Evolutionary conservation across 2,797 vertebrate species (phyloP).

Genomic region (Bothrops alternatus): DNA sequence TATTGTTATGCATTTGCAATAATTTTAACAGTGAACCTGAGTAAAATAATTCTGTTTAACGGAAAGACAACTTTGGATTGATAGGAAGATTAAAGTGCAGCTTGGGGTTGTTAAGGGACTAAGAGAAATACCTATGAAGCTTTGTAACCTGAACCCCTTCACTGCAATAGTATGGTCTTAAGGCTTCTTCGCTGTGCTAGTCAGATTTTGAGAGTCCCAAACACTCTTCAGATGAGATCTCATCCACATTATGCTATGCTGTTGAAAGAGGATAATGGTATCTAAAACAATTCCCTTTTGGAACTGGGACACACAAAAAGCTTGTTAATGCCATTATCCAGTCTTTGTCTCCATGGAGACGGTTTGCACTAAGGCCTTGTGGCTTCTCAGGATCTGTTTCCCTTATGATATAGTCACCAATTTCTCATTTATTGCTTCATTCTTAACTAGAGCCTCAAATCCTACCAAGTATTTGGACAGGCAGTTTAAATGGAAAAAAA

Average conservation of each 20-base stretch:
- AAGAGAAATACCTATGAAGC: not conserved
- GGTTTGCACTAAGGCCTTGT: not conserved
- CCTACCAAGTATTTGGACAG: accelerated
- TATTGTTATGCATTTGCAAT: not conserved
- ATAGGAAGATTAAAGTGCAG: not conserved
- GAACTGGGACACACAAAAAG: not conserved
- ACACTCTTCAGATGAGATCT: not conserved
- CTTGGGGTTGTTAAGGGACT: not conserved
- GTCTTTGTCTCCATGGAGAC: not conserved
- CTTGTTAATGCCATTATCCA: not conserved
- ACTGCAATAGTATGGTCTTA: too few relatives aligned
- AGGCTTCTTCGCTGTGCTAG: not conserved
- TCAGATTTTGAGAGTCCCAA: not conserved
- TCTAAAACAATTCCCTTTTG: not conserved
- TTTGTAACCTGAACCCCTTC: not conserved
- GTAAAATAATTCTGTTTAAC: not conserved
- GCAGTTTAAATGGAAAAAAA: not conserved
- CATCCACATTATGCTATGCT: not conserved
- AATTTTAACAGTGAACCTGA: not conserved
- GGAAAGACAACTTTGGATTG: not conserved
- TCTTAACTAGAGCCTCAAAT: constrained; percentile 6
- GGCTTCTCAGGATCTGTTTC: not conserved
- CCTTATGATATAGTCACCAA: not conserved
- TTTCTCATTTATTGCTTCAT: not conserved
- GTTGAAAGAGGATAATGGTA: not conserved